Evolutionary conservation across 2,113 vertebrate genomes (phyloP).

Genomic region (Amphilophus citrinellus): DNA sequence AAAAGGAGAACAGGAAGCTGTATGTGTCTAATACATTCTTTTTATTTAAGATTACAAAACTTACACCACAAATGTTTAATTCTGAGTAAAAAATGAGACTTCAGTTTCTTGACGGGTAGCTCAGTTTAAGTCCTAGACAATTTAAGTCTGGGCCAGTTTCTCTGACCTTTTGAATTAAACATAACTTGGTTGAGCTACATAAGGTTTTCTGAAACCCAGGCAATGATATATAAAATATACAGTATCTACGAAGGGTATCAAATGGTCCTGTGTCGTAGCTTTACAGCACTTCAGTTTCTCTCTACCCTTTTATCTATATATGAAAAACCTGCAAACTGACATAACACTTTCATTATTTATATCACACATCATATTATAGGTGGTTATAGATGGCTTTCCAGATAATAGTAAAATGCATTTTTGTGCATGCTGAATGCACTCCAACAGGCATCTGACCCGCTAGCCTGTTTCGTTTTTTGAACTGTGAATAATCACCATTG

Average conservation of each 20-base stretch:
- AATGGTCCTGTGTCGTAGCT: not conserved
- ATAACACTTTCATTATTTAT: slow-evolving; percentile 6
- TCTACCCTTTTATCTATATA: not conserved
- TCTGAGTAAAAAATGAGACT: not conserved
- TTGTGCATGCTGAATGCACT: not conserved
- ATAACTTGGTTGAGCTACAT: not conserved
- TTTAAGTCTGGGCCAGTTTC: not conserved
- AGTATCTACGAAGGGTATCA: not conserved
- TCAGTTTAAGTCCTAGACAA: not conserved
- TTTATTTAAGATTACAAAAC: not conserved
- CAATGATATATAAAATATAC: not conserved
- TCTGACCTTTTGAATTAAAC: not conserved
- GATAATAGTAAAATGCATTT: not conserved
- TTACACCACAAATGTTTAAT: not conserved
- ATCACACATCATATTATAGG: not conserved
- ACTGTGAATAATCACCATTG: slow-evolving; percentile 4
- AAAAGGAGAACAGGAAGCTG: too few species aligned
- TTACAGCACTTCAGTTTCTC: not conserved
- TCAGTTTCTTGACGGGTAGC: not conserved
- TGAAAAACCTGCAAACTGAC: not conserved
- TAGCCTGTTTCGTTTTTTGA: not conserved
- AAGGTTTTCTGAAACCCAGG: not conserved
- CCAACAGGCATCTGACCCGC: not conserved
- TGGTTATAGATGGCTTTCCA: not conserved
- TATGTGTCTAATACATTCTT: too few species aligned